Evolutionary conservation across 2,888 invertebrate species (phyloP).

Genomic region (Empis stercorea): DNA sequence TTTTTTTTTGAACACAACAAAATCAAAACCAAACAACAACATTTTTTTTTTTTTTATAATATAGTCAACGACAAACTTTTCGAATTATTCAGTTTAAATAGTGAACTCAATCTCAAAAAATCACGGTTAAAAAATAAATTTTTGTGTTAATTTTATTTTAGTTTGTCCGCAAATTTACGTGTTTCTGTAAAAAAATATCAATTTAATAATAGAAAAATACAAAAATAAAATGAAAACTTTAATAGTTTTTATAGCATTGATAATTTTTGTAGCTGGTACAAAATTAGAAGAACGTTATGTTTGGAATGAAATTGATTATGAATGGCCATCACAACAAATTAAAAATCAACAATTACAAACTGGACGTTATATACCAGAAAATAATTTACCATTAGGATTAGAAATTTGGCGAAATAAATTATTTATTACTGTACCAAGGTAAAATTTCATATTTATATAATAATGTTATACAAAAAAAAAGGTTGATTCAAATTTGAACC

Average conservation of each 20-base stretch:
- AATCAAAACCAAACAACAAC: background rate
- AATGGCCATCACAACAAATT: constrained; percentile 49
- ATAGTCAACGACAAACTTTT: too few relatives aligned
- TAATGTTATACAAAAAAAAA: constrained; percentile 2
- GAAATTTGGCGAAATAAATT: constrained; percentile 58
- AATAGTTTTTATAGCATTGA: background rate
- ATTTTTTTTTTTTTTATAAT: too few relatives aligned
- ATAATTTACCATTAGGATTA: constrained; percentile 58
- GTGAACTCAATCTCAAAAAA: too few relatives aligned
- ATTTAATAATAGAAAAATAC: background rate
- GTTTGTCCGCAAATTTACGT: background rate
- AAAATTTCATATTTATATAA: too few relatives aligned
- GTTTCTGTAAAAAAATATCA: background rate
- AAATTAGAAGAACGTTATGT: constrained; percentile 49
- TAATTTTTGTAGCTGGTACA: constrained; percentile 23
- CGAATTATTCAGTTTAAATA: too few relatives aligned
- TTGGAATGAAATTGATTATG: constrained; percentile 56
- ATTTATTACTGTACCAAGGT: constrained; percentile 56
- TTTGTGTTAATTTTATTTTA: background rate
- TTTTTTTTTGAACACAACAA: too few relatives aligned
- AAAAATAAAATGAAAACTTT: background rate
- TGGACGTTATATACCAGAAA: constrained; percentile 46
- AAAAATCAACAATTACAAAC: constrained; percentile 46
- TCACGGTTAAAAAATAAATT: background rate
- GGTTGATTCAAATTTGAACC: background rate